phyloP scores from a whole-genome alignment of 2,113 vertebrate species.

The Sclerurus mexicanus region DNA sequence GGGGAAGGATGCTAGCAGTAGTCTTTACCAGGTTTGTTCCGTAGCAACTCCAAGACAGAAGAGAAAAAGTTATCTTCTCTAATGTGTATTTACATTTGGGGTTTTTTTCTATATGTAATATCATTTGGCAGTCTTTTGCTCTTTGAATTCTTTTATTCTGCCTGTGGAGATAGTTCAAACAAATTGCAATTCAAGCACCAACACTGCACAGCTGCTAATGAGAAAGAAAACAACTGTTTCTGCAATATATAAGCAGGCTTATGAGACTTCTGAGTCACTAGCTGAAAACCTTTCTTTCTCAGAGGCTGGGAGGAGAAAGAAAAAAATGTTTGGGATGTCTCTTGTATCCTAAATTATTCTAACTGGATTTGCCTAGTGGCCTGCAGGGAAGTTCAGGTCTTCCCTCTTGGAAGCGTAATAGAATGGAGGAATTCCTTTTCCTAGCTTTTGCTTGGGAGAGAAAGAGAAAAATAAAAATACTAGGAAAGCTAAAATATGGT shows the following conservation, averaged over 20 bases:
- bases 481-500: neutral
- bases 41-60: neutral
- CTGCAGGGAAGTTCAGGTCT: neutral
- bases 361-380: neutral
- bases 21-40: neutral
- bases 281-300: neutral
- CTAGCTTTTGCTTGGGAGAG: neutral
- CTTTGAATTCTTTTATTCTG: neutral
- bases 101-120: neutral
- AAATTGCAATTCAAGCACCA: neutral
- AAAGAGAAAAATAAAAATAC: neutral
- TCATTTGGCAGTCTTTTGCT: neutral
- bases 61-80: neutral
- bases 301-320: neutral
- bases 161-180: neutral
- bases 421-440: neutral
- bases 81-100: neutral
- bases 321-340: neutral
- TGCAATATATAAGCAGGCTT: neutral
- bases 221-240: neutral
- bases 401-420: neutral
- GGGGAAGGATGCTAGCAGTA: neutral
- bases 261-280: neutral
- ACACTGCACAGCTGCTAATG: neutral
- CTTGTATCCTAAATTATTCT: neutral